These are phyloP conservation scores for Protomyctophum bolini DNA, from an alignment of 2,113 vertebrate species.

Conservation along the genomic window DNA sequence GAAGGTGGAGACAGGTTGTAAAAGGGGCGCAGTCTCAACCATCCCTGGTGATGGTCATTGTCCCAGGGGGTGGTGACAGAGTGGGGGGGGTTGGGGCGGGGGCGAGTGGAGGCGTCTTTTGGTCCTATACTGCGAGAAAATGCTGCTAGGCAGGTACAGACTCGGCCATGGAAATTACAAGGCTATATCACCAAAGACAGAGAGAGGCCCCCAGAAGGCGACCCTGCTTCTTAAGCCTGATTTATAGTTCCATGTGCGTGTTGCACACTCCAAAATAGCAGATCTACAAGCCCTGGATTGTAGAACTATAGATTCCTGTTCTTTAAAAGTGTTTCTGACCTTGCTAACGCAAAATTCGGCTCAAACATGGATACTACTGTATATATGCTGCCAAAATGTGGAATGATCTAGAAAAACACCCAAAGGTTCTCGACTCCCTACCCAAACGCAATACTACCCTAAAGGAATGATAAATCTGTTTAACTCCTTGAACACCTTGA, in stretches of 20 bases:
- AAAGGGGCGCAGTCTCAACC: constrained; percentile 33
- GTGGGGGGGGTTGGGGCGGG: constrained; percentile 32
- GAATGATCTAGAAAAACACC: too few relatives aligned
- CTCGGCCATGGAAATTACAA: constrained; percentile 61
- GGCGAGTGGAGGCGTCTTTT: constrained; percentile 34
- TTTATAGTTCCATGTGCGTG: neutral
- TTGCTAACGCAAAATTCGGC: too few relatives aligned
- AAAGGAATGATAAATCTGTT: too few relatives aligned
- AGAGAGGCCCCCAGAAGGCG: constrained; percentile 36
- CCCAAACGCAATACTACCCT: too few relatives aligned
- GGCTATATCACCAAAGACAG: constrained; percentile 19
- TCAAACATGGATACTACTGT: too few relatives aligned
- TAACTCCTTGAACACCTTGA: too few relatives aligned
- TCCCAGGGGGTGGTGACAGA: constrained; percentile 35
- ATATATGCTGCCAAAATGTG: too few relatives aligned
- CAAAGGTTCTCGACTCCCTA: too few relatives aligned
- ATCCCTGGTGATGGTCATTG: constrained; percentile 32
- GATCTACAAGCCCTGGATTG: neutral
- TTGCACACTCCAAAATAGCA: neutral
- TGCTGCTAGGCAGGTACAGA: constrained; percentile 57
- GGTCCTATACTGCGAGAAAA: constrained; percentile 51
- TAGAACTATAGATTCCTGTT: neutral
- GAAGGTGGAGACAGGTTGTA: constrained; percentile 49
- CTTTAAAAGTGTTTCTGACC: too few relatives aligned
- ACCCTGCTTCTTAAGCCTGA: neutral